These are phyloP conservation scores for Cryptotermes secundus DNA, from an alignment of 1,140 invertebrate genomes.

Conservation along the genomic window DNA sequence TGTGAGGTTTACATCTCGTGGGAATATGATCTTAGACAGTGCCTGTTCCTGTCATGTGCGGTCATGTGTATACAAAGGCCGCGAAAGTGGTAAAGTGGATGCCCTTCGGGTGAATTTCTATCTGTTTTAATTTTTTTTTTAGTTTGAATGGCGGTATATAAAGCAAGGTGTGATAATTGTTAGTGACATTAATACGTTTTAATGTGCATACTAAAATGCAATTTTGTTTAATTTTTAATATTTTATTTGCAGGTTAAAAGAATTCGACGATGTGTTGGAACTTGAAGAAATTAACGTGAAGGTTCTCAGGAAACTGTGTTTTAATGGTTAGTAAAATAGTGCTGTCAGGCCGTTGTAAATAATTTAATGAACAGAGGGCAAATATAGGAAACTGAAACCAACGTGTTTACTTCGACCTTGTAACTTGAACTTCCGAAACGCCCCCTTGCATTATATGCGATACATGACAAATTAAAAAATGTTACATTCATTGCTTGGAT, in stretches of 20 bases:
- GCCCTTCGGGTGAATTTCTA: not conserved
- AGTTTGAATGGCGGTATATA: constrained; percentile 36
- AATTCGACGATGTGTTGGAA: constrained; percentile 67
- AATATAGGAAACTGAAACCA: too few species aligned
- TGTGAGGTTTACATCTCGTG: too few species aligned
- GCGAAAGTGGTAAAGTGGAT: not conserved
- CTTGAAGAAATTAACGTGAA: constrained; percentile 67
- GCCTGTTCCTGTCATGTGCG: too few species aligned
- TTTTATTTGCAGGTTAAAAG: constrained; percentile 63
- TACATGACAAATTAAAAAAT: too few species aligned
- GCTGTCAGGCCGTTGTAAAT: too few species aligned
- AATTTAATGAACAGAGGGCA: too few species aligned
- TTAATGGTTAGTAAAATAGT: constrained; percentile 62
- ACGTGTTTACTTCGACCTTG: too few species aligned
- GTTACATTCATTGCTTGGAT: too few species aligned
- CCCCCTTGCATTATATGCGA: too few species aligned
- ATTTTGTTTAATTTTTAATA: constrained; percentile 35
- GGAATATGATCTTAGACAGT: too few species aligned
- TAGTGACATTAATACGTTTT: not conserved
- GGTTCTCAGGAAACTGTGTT: constrained; percentile 66
- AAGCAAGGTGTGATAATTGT: constrained; percentile 34
- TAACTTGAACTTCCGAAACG: too few species aligned
- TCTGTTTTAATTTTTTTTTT: not conserved
- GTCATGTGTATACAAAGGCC: not conserved
- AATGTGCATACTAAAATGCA: not conserved